Conservation (phyloP, 2,888 invertebrate species). For the Lydus trimaculatus region DNA sequence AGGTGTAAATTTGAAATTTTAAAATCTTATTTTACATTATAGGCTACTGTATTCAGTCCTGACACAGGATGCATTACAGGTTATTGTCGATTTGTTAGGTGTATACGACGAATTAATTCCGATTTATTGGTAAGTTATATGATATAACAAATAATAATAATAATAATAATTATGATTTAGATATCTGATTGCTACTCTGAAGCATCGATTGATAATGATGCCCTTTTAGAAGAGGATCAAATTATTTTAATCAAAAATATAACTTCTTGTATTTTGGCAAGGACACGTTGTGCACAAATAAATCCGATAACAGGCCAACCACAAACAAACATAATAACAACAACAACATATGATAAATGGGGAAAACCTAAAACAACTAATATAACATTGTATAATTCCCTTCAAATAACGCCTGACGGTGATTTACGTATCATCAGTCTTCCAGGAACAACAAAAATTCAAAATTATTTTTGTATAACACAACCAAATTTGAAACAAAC, state of each 20-base stretch:
- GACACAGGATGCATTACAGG: constrained; percentile 63
- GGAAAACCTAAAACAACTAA: constrained; percentile 51
- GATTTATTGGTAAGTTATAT: constrained; percentile 62
- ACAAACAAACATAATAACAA: constrained; percentile 64
- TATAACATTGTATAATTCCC: constrained; percentile 61
- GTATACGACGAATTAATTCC: constrained; percentile 66
- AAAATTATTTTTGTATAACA: constrained; percentile 65
- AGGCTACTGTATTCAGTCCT: constrained; percentile 25
- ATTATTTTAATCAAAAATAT: constrained; percentile 68
- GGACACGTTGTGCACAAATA: constrained; percentile 67
- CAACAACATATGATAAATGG: constrained; percentile 41
- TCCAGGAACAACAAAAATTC: constrained; percentile 62
- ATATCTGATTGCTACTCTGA: constrained; percentile 65
- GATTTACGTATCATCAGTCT: constrained; percentile 66
- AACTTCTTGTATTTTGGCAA: constrained; percentile 71
- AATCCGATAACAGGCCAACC: constrained; percentile 73
- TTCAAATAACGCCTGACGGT: constrained; percentile 65
- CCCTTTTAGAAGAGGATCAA: constrained; percentile 63
- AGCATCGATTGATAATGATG: constrained; percentile 63
- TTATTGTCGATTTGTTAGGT: constrained; percentile 69
- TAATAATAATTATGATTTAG: constrained; percentile 51
- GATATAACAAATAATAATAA: constrained; percentile 5
- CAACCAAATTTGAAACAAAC: constrained; percentile 64
- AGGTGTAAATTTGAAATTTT: neutral
- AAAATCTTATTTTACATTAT: constrained; percentile 13